A percentile compares a stretch with the other conserved stretches of the same genome.
phyloP scores from a whole-genome alignment of 2,888 invertebrate genomes.

The Abscondita cerata region DNA sequence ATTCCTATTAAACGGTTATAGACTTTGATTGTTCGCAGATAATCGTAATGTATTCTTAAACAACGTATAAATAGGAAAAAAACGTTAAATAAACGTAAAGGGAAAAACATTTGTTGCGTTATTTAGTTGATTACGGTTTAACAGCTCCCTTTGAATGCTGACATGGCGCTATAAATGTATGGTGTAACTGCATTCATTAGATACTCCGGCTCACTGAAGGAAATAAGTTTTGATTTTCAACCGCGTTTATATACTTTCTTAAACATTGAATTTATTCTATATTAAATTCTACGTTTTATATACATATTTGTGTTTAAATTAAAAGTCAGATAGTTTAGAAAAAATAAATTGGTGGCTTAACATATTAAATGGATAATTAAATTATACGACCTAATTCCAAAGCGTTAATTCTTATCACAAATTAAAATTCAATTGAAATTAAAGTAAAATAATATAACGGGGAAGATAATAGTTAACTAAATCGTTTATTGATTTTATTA shows the following conservation, averaged over 20 bases:
- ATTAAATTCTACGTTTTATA: constrained; percentile 11
- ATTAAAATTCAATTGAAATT: background rate
- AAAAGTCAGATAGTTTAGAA: constrained; percentile 7
- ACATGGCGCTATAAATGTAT: constrained; percentile 39
- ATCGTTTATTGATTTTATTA: constrained; percentile 27
- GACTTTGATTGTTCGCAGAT: too few relatives aligned
- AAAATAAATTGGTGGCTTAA: background rate
- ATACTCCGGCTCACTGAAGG: constrained; percentile 38
- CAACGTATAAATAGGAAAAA: background rate
- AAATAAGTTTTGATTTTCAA: constrained; percentile 40
- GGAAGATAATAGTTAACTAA: background rate
- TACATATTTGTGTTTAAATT: constrained; percentile 22
- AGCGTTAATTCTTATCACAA: background rate
- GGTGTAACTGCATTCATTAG: constrained; percentile 46
- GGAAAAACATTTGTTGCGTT: background rate
- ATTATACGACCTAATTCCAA: background rate
- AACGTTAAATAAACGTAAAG: background rate
- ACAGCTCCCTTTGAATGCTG: constrained; percentile 37
- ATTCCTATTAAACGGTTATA: too few relatives aligned
- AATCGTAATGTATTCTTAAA: background rate
- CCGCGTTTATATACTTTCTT: constrained; percentile 31
- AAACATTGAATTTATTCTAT: constrained; percentile 15
- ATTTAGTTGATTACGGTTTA: constrained; percentile 23
- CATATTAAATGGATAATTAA: constrained; percentile 5
- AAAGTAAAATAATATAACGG: background rate